Evolutionary conservation across 2,888 invertebrate genomes (phyloP).

Genomic region (Clostera curtula): DNA sequence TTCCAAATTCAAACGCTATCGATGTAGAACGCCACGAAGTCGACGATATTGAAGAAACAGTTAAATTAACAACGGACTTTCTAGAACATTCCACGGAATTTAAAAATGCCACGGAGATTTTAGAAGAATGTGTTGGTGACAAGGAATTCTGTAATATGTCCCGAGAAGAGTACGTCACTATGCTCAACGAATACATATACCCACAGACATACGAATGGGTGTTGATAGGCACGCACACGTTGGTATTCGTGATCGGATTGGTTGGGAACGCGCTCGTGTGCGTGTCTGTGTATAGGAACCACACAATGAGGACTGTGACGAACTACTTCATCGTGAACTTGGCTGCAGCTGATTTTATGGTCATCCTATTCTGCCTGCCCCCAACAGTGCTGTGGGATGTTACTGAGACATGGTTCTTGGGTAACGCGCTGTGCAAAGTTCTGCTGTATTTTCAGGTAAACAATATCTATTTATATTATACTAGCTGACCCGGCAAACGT

Average conservation of each 20-base stretch:
- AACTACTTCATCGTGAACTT: constrained; percentile 95
- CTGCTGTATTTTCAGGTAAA: constrained; percentile 91
- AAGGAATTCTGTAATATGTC: constrained; percentile 62
- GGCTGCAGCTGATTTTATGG: constrained; percentile 91
- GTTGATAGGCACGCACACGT: constrained; percentile 81
- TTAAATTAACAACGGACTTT: no score
- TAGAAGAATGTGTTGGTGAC: constrained; percentile 53
- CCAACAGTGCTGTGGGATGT: constrained; percentile 93
- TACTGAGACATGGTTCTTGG: constrained; percentile 95
- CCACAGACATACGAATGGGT: constrained; percentile 86
- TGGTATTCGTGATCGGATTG: constrained; percentile 87
- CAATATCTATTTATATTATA: no score
- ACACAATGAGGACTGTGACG: constrained; percentile 92
- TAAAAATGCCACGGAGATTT: constrained; percentile 9
- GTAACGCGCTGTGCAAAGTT: constrained; percentile 87
- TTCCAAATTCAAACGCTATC: no score
- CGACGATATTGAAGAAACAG: no score
- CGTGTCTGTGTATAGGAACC: constrained; percentile 89
- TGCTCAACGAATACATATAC: constrained; percentile 78
- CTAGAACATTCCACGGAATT: not conserved
- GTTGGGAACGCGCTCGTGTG: constrained; percentile 92
- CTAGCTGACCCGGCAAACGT: no score
- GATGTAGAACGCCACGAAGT: no score
- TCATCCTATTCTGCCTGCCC: constrained; percentile 91
- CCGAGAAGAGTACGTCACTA: constrained; percentile 74